Percentiles rank a stretch among this genome's conserved stretches.
phyloP scores from a whole-genome alignment of 2,888 invertebrate genomes.

The Agrotis exclamationis region DNA sequence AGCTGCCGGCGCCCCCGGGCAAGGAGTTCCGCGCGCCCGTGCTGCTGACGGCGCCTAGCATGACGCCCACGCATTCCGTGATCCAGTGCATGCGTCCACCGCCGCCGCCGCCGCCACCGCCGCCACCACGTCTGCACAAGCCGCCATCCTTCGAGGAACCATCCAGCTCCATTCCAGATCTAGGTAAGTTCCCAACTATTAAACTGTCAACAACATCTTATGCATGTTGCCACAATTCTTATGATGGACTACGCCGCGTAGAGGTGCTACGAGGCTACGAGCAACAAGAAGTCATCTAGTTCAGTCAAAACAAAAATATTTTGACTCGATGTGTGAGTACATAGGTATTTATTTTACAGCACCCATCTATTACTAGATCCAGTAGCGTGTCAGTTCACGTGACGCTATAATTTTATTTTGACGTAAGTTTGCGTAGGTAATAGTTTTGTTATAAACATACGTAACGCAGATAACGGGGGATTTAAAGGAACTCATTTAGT shows the following conservation, averaged over 20 bases:
- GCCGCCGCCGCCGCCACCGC: constrained; percentile 89
- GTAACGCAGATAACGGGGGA: constrained; percentile 6
- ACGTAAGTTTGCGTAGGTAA: constrained; percentile 32
- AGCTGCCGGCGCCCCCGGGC: constrained; percentile 87
- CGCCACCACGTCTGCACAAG: constrained; percentile 87
- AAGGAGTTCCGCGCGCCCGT: constrained; percentile 89
- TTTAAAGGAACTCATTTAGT: constrained; percentile 17
- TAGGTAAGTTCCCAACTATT: constrained; percentile 92
- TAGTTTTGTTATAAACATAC: constrained; percentile 31
- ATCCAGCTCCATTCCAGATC: constrained; percentile 96
- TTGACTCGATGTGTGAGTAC: constrained; percentile 15
- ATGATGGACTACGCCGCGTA: constrained; percentile 1
- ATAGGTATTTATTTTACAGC: constrained; percentile 27
- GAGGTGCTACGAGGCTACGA: constrained; percentile 34
- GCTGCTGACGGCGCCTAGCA: constrained; percentile 81
- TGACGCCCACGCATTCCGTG: constrained; percentile 83
- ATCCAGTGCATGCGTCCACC: constrained; percentile 90
- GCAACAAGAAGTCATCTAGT: constrained; percentile 2
- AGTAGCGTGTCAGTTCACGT: constrained; percentile 51
- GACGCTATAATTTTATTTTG: constrained; percentile 54
- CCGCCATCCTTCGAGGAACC: constrained; percentile 94
- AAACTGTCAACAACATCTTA: background rate
- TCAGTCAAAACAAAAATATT: constrained; percentile 24
- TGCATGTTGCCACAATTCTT: constrained; percentile 2
- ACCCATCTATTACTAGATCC: constrained; percentile 14